Base-by-base conservation (phyloP, 2,797 vertebrate species). In the Lepus townsendii region DNA sequence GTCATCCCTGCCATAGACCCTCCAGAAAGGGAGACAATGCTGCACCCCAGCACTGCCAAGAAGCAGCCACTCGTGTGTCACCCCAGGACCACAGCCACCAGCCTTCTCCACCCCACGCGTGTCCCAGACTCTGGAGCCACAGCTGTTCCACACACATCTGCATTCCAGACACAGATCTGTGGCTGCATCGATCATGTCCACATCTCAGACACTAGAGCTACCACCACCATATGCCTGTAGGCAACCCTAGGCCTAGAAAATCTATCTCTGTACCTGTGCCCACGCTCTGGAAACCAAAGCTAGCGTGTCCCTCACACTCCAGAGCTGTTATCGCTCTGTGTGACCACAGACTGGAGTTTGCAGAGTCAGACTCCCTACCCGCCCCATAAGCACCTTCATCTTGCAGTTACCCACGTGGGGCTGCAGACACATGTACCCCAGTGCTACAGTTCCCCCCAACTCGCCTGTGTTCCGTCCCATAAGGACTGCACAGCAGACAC, bases 271-370 rank as follows among this genome's bases (percentile, higher is more conserved):
- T 19, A 14, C 24, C 26, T 60, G 16, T 14, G 20, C 12, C 54
- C 54, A 63, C 42, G 24, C 57, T 63, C 27, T n/a, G 62, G 62
- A 66, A 47, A 47, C 26, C n/a, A 57, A 65, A 80, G 16, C 42
- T 10, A 5, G 8, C 1, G 2, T 17, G 22, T 8, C 1, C 9
- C 26, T 32, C 13, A 7, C 4, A 30, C 11, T 20, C 57, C 50
- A 42, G 22, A 57, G 47, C 66, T 42, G 17, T 3, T n/a, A 0
- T 5, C 20, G 19, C 13, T 83, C 3, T 42, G 11, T 19, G 24
- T 17, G 22, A 17, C n/a, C 3, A 42, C 35, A 27, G 9, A 57
- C 2, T 2, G n/a, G 62, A 12, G 17, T 60, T 19, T 60, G 20
- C 26, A 24, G 12, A 66, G 32, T 5, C 52, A 27, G 20, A 16